Percentiles rank a stretch among this genome's conserved stretches.
Evolutionary conservation across 2,888 invertebrate species (phyloP).

Genomic region (Drosophila rellima): DNA sequence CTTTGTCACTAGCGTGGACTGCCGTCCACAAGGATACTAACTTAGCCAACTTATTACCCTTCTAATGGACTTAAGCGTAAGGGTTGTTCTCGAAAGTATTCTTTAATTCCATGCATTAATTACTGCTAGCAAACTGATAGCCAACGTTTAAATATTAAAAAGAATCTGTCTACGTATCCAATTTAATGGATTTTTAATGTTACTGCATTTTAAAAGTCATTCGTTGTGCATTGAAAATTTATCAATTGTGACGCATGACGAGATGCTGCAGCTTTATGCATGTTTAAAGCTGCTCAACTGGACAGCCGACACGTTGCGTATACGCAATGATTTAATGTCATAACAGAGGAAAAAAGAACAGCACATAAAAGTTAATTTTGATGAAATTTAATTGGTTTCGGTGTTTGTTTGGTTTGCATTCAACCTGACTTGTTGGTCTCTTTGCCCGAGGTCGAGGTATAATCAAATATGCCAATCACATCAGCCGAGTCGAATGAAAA

Average conservation of each 20-base stretch:
- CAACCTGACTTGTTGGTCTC: conserved; percentile 31
- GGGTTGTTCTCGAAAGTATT: background rate
- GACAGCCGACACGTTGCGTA: conserved; percentile 15
- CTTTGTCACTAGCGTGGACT: too few species aligned
- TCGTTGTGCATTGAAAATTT: conserved; percentile 38
- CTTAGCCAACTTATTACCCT: background rate
- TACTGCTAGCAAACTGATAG: background rate
- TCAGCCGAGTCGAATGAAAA: conserved; percentile 58
- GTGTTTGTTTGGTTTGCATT: conserved; percentile 31
- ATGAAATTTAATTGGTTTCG: conserved; percentile 41
- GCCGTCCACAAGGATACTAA: background rate
- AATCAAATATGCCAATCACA: conserved; percentile 73
- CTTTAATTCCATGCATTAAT: conserved; percentile 4
- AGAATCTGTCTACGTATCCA: background rate
- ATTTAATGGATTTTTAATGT: conserved; percentile 38
- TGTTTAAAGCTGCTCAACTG: conserved; percentile 13
- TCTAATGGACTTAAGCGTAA: background rate
- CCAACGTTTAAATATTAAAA: conserved; percentile 12
- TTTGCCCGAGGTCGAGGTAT: conserved; percentile 21
- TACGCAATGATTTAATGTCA: conserved; percentile 30
- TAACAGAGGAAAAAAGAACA: background rate
- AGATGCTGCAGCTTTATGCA: conserved; percentile 7
- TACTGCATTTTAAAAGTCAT: conserved; percentile 39
- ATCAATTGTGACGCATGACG: conserved; percentile 40
- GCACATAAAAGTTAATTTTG: conserved; percentile 32